Percentiles rank a stretch among this genome's conserved stretches.
phyloP scores from a whole-genome alignment of 2,888 invertebrate genomes.

The Deilephila porcellus region DNA sequence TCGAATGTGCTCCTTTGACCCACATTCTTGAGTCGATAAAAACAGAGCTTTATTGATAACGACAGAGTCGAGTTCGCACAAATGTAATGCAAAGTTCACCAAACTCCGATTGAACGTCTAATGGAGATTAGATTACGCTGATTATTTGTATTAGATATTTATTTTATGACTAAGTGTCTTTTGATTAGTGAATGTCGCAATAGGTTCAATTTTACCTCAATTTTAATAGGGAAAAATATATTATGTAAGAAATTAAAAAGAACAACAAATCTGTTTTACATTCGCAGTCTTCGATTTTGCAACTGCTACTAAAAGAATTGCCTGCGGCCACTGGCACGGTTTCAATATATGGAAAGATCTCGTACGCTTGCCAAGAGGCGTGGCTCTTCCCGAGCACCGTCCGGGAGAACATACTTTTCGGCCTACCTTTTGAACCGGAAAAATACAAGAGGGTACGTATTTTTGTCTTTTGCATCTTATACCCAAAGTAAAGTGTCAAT shows the following conservation, averaged over 20 bases:
- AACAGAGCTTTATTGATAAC: not conserved
- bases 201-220: not conserved
- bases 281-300: slow-evolving; percentile 86
- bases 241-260: slow-evolving; percentile 3
- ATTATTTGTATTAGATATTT: not conserved
- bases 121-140: not conserved
- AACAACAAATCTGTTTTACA: slow-evolving; percentile 40
- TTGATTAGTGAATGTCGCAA: not conserved
- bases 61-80: no score
- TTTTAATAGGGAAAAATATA: not conserved
- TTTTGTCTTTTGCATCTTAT: slow-evolving; percentile 34
- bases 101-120: not conserved
- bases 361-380: slow-evolving; percentile 93
- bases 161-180: not conserved
- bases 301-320: slow-evolving; percentile 90
- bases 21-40: not conserved
- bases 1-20: not conserved
- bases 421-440: slow-evolving; percentile 85
- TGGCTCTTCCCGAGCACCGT: slow-evolving; percentile 93
- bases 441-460: slow-evolving; percentile 81
- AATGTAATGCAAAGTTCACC: not conserved
- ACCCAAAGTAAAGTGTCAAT: not conserved
- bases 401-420: slow-evolving; percentile 94
- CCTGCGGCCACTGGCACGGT: slow-evolving; percentile 86
- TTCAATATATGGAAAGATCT: slow-evolving; percentile 85